Evolutionary conservation across 1,140 invertebrate genomes (phyloP).

Genomic region (Pemphigus obesinymphae): DNA sequence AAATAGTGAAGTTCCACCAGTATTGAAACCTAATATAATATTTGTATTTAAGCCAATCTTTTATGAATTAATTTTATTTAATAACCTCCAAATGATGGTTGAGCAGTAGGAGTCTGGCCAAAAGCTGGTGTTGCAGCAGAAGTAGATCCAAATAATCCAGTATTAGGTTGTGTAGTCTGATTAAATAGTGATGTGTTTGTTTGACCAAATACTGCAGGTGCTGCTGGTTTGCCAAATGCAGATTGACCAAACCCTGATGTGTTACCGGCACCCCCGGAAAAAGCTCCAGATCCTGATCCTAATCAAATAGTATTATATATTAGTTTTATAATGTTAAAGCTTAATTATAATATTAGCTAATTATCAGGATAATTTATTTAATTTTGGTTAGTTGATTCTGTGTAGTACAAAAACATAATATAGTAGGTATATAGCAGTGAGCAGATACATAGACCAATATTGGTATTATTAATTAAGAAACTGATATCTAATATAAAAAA

Average conservation of each 20-base stretch:
- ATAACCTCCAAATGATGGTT: conserved; percentile 46
- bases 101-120: conserved; percentile 47
- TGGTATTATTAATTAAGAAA: too few relatives aligned
- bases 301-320: neutral
- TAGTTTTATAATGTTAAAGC: neutral
- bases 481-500: too few relatives aligned
- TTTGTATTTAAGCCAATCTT: neutral
- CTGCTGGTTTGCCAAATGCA: conserved; percentile 54
- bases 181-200: conserved; percentile 57
- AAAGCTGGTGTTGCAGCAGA: conserved; percentile 51
- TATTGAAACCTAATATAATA: conserved; percentile 18
- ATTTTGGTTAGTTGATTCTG: too few relatives aligned
- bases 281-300: conserved; percentile 29
- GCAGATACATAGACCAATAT: too few relatives aligned
- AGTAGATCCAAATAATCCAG: conserved; percentile 55
- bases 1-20: conserved; percentile 44
- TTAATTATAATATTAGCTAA: too few relatives aligned
- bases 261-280: conserved; percentile 19
- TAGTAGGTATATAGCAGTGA: too few relatives aligned
- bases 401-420: too few relatives aligned
- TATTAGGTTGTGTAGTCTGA: conserved; percentile 54
- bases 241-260: conserved; percentile 52
- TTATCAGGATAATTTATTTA: too few relatives aligned
- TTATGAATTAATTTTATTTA: neutral
- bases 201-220: conserved; percentile 56